Percentiles rank a stretch among this genome's conserved stretches.
These are phyloP conservation scores for Apeira syringaria DNA, from an alignment of 2,888 invertebrate genomes.

Conservation along the genomic window DNA sequence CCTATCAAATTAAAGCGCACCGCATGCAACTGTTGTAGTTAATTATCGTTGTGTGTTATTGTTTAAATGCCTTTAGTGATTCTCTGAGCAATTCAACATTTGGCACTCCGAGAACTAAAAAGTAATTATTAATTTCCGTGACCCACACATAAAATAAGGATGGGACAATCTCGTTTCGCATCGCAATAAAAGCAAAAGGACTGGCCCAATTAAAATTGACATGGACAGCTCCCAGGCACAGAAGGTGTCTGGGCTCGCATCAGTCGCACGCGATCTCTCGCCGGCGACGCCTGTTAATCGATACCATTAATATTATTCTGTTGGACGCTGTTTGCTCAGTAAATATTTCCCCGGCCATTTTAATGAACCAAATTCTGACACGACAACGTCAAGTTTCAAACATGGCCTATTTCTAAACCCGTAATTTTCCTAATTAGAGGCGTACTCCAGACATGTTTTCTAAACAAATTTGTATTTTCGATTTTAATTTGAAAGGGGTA, in stretches of 20 bases:
- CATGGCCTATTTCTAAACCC: slow-evolving; percentile 29
- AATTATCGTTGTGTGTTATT: too few species aligned
- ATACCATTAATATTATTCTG: slow-evolving; percentile 76
- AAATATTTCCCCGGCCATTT: slow-evolving; percentile 59
- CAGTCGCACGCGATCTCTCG: slow-evolving; percentile 75
- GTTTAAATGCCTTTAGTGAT: slow-evolving; percentile 16
- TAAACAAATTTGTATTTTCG: slow-evolving; percentile 16
- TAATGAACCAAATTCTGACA: slow-evolving; percentile 47
- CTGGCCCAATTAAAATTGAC: slow-evolving; percentile 81
- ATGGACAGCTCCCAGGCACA: slow-evolving; percentile 63
- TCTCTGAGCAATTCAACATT: slow-evolving; percentile 20
- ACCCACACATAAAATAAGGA: slow-evolving; percentile 69
- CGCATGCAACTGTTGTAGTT: too few species aligned
- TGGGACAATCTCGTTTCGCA: slow-evolving; percentile 60
- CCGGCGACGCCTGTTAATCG: slow-evolving; percentile 67
- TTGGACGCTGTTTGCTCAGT: slow-evolving; percentile 61
- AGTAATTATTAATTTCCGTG: slow-evolving; percentile 54
- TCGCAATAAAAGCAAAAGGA: slow-evolving; percentile 67
- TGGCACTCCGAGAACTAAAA: slow-evolving; percentile 14
- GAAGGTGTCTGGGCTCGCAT: slow-evolving; percentile 64
- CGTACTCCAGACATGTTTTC: slow-evolving; percentile 16
- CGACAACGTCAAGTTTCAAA: slow-evolving; percentile 21
- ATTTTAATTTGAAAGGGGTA: slow-evolving; percentile 60
- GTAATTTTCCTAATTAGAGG: slow-evolving; percentile 34
- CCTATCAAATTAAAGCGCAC: too few species aligned